A percentile compares a stretch with the other conserved stretches of the same genome.
phyloP scores from a whole-genome alignment of 1,140 invertebrate species.

The Zaprionus taronus region DNA sequence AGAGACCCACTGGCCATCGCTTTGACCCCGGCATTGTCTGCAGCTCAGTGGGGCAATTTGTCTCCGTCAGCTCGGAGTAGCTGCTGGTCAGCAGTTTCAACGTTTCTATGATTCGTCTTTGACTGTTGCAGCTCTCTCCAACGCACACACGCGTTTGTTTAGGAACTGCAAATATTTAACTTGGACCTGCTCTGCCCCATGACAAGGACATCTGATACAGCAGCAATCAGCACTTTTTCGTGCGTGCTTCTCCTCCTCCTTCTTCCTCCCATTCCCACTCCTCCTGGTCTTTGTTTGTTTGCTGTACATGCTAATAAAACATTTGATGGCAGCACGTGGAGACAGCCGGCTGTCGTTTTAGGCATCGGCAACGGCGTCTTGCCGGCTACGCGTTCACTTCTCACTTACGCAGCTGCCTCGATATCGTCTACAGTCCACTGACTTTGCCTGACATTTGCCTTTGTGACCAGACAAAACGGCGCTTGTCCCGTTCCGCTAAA shows the following conservation, averaged over 20 bases:
- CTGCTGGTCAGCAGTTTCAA: slow-evolving; percentile 28
- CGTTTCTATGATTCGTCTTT: slow-evolving; percentile 3
- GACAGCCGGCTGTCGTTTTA: not conserved
- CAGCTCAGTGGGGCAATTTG: slow-evolving; percentile 24
- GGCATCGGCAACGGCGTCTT: slow-evolving; percentile 25
- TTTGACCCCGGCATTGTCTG: not conserved
- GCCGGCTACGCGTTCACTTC: slow-evolving; percentile 14
- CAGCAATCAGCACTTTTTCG: slow-evolving; percentile 24
- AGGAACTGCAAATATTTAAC: slow-evolving; percentile 65
- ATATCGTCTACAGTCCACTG: slow-evolving; percentile 45
- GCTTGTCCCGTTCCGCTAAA: slow-evolving; percentile 30
- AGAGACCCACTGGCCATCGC: not conserved
- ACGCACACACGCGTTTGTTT: slow-evolving; percentile 49
- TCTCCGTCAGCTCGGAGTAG: slow-evolving; percentile 36
- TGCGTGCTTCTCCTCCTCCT: not conserved
- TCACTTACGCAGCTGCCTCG: slow-evolving; percentile 2
- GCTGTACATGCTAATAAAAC: slow-evolving; percentile 66
- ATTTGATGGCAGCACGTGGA: slow-evolving; percentile 72
- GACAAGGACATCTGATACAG: slow-evolving; percentile 19
- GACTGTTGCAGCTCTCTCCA: slow-evolving; percentile 8
- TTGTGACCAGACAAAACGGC: slow-evolving; percentile 59
- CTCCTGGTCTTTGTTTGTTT: slow-evolving; percentile 12
- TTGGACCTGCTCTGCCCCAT: slow-evolving; percentile 2
- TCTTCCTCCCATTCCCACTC: too few species aligned
- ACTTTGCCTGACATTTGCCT: slow-evolving; percentile 43